These are phyloP conservation scores for Ophraella communa DNA, from an alignment of 2,888 invertebrate genomes.

Conservation along the genomic window DNA sequence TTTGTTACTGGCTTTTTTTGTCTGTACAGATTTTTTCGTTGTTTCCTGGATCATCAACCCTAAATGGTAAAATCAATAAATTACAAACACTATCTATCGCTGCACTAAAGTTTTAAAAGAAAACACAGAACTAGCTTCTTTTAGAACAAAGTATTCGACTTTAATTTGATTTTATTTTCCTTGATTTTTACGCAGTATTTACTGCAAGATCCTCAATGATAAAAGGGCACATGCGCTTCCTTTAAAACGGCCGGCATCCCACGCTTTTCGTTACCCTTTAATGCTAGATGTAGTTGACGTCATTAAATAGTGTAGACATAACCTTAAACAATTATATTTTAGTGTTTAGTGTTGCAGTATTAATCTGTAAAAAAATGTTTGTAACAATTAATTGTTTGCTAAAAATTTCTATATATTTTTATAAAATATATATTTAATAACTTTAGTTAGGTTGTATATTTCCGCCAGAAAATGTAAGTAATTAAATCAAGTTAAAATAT, in stretches of 20 bases:
- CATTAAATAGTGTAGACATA: conserved; percentile 15
- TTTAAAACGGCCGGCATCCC: background rate
- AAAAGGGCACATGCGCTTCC: conserved; percentile 8
- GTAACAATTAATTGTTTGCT: background rate
- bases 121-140: background rate
- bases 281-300: conserved; percentile 9
- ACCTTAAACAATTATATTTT: conserved; percentile 3
- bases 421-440: background rate
- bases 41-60: background rate
- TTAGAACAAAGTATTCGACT: background rate
- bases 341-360: conserved; percentile 11
- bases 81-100: background rate
- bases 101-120: background rate
- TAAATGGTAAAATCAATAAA: background rate
- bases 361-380: conserved; percentile 2
- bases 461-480: background rate
- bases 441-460: background rate
- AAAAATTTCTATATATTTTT: background rate
- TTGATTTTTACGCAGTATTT: background rate
- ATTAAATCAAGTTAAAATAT: background rate
- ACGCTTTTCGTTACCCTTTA: conserved; percentile 2
- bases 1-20: too few relatives aligned
- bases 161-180: background rate
- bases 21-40: background rate
- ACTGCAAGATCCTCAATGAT: background rate